These are phyloP conservation scores for Lepidurus couesii DNA, from an alignment of 1,140 invertebrate species.

Conservation along the genomic window DNA sequence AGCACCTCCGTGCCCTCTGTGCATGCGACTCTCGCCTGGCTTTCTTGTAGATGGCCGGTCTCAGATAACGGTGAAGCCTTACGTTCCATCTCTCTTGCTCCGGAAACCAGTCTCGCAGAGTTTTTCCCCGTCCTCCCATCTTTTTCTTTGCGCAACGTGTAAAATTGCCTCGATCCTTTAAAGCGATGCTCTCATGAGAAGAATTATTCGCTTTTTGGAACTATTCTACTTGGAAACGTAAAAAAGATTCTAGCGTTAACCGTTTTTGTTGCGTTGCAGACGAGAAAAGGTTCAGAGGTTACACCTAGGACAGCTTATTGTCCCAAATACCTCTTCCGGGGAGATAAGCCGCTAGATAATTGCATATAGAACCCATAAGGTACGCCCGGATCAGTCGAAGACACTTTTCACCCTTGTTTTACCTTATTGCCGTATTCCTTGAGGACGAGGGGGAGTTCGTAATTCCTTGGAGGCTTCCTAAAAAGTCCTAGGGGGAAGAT, in stretches of 20 bases:
- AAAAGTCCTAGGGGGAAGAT: background rate
- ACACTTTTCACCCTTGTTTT: too few species aligned
- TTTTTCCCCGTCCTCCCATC: background rate
- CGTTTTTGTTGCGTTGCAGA: too few species aligned
- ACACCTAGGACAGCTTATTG: too few species aligned
- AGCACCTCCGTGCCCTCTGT: background rate
- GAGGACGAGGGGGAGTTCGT: background rate
- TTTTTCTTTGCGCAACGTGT: background rate
- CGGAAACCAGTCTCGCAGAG: background rate
- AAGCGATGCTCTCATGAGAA: background rate
- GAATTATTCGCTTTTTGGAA: too few species aligned
- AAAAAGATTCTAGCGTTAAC: too few species aligned
- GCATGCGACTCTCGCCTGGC: background rate
- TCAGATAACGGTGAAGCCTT: background rate
- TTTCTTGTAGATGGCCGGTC: background rate
- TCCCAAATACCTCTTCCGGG: too few species aligned
- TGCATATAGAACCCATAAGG: too few species aligned
- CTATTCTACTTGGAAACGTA: too few species aligned
- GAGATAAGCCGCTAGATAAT: too few species aligned
- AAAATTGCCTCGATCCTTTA: background rate
- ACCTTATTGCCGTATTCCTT: background rate
- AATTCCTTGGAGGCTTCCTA: background rate
- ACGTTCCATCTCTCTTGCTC: background rate
- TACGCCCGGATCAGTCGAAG: too few species aligned
- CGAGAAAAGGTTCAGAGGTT: too few species aligned